Base-by-base conservation (phyloP, 2,113 vertebrate species). In the Grammomys surdaster region DNA sequence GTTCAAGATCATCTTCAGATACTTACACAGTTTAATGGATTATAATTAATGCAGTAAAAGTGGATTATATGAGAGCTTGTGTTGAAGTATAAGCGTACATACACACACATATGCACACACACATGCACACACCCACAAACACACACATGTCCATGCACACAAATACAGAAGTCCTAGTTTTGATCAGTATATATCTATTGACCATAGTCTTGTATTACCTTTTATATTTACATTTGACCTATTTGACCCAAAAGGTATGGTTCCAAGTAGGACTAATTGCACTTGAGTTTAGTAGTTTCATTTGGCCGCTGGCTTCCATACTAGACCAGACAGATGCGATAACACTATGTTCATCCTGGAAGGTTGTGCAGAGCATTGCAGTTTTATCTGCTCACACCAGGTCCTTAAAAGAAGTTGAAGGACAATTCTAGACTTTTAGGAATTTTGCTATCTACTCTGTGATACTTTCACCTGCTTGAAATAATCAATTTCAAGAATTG, bases 301-400 rank as follows among this genome's bases (percentile, higher is more conserved):
- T 28, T 24, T 28, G 40, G 17, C 31, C 56, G n/a, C 78, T 26
- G 63, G 17, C 40, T 90, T 2, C 14, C 20, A 43, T 24, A 31
- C n/a, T 85, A 2, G 13, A 69, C 3, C 26, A 13, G 12, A 9
- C 1, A 88, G 24, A 20, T 46, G 7, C 0, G 69, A 2, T 3
- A 17, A 63, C 2, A 5, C 77, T 90, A 56, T 46, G 10, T 48
- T 80, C 20, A 46, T 5, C 28, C 28, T 78, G 85, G 75, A 46
- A 51, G 33, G 22, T 86, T 31, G 40, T 73, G 3, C 31, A 58
- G 43, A 7, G 46, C 19, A 82, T 43, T 51, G 3, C 17, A 91
- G 14, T 40, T 86, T 72, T 17, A 85, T 58, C 0, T 10, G 54
- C 69, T 89, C 88, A 60, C 7, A 69, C 40, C 14, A 75, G 11